Conservation (phyloP, 2,797 vertebrate genomes). For the Nyctalus aviator region DNA sequence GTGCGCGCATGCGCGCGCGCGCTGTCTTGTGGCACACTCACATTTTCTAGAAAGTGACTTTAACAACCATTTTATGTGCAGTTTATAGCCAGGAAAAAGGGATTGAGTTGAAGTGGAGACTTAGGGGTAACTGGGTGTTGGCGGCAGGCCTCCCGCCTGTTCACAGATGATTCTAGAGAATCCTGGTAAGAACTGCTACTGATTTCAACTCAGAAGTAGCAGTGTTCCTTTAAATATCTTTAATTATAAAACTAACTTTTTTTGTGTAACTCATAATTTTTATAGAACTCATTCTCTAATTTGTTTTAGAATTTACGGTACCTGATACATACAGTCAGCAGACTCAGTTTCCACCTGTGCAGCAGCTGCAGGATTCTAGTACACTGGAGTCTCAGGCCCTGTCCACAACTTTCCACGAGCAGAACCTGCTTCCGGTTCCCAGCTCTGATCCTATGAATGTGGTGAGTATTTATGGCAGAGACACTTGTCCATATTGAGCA, state of each 20-base stretch:
- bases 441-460: slow-evolving; percentile 87
- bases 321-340: slow-evolving; percentile 94
- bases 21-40: not conserved
- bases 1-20: fast-evolving
- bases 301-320: slow-evolving; percentile 93
- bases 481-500: fast-evolving
- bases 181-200: no score
- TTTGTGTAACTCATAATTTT: not conserved
- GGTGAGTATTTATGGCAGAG: slow-evolving; percentile 83
- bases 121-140: fast-evolving
- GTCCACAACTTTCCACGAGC: slow-evolving; percentile 95
- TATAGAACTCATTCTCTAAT: slow-evolving; percentile 11
- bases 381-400: slow-evolving; percentile 98
- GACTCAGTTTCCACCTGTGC: slow-evolving; percentile 93
- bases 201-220: not conserved
- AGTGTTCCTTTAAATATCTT: not conserved
- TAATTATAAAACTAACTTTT: not conserved
- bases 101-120: not conserved
- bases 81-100: not conserved
- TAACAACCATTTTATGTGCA: fast-evolving
- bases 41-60: not conserved
- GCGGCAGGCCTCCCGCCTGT: not conserved
- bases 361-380: slow-evolving; percentile 99
- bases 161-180: not conserved
- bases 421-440: slow-evolving; percentile 93